Conservation (phyloP, 2,888 invertebrate genomes). For the Ecdyonurus torrentis region DNA sequence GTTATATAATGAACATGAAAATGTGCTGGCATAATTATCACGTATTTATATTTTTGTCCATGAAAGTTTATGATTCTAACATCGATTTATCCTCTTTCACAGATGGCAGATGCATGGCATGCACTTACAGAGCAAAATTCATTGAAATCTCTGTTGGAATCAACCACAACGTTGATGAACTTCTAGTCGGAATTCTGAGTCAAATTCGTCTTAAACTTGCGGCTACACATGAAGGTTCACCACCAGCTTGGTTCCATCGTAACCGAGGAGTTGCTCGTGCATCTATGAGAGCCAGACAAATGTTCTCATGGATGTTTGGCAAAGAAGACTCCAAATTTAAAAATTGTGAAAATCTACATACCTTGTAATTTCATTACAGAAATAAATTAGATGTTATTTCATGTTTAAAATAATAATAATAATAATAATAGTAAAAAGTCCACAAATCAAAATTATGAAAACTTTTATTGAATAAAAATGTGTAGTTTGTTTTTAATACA, state of each 20-base stretch:
- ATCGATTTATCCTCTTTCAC: slow-evolving; percentile 26
- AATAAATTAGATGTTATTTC: no score
- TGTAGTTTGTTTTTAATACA: no score
- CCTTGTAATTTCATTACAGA: no score
- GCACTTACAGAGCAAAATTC: slow-evolving; percentile 81
- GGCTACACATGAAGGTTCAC: slow-evolving; percentile 23
- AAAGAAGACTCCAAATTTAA: slow-evolving; percentile 84
- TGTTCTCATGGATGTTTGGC: slow-evolving; percentile 81
- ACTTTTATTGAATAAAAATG: no score
- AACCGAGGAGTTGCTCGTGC: slow-evolving; percentile 68
- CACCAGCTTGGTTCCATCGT: slow-evolving; percentile 64
- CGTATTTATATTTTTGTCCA: no score
- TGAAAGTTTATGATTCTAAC: no score
- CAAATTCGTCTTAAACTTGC: slow-evolving; percentile 70
- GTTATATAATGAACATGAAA: no score
- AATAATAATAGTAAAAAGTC: no score
- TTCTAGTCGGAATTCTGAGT: slow-evolving; percentile 80
- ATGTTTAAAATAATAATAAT: no score
- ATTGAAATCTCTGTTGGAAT: slow-evolving; percentile 92
- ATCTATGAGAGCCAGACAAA: slow-evolving; percentile 70
- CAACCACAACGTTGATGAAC: slow-evolving; percentile 92
- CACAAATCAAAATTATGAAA: no score
- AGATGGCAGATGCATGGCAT: slow-evolving; percentile 90
- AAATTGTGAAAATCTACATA: slow-evolving; percentile 78
- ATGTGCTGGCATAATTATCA: no score